These are phyloP conservation scores for Mareca penelope DNA, from an alignment of 2,797 vertebrate genomes.

Conservation along the genomic window DNA sequence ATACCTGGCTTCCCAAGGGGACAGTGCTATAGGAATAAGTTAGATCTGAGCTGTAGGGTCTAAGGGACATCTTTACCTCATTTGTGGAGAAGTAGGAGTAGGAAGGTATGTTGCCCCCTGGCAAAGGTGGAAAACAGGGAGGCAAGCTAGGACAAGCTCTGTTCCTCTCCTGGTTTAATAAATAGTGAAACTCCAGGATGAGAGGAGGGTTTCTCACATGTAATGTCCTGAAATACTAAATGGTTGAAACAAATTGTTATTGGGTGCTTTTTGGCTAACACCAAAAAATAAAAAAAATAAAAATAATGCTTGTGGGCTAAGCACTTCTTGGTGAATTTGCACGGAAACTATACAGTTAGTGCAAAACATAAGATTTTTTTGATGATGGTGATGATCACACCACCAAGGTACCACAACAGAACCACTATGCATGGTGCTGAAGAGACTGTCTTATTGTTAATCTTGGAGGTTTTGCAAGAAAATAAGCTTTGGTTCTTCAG, in stretches of 20 bases:
- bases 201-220: not conserved
- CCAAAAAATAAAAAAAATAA: not conserved
- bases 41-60: not conserved
- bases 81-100: not conserved
- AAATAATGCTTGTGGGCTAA: not conserved
- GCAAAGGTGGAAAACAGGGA: not conserved
- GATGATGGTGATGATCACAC: not conserved
- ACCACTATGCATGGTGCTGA: accelerated
- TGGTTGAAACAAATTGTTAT: not conserved
- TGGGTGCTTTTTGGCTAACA: not conserved
- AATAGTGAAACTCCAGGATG: not conserved
- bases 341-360: not conserved
- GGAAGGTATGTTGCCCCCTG: not conserved
- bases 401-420: not conserved
- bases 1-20: not conserved
- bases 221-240: not conserved
- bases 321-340: not conserved
- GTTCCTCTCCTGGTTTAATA: not conserved
- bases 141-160: not conserved
- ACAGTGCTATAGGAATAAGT: not conserved
- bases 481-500: not conserved
- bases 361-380: not conserved
- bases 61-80: not conserved
- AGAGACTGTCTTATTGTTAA: not conserved
- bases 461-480: not conserved